phyloP scores from a whole-genome alignment of 2,797 vertebrate genomes.

The Chromis chromis region DNA sequence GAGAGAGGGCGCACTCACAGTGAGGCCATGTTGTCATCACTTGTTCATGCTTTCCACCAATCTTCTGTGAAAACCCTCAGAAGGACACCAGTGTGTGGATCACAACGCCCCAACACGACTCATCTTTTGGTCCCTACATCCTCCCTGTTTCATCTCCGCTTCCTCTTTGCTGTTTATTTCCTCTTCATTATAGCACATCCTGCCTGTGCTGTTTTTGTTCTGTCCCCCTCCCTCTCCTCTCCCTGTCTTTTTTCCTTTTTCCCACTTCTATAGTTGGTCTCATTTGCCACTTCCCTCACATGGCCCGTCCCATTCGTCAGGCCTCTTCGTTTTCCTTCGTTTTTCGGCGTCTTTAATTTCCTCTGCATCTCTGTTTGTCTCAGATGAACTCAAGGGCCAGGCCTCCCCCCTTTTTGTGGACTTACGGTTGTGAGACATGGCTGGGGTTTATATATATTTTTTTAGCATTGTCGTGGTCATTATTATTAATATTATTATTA shows the following conservation, averaged over 20 bases:
- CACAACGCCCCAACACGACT: conserved; percentile 77
- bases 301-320: conserved; percentile 59
- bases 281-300: conserved; percentile 39
- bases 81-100: conserved; percentile 76
- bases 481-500: conserved; percentile 69
- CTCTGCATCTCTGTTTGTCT: conserved; percentile 55
- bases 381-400: conserved; percentile 70
- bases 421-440: conserved; percentile 76
- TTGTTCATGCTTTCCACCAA: conserved; percentile 78
- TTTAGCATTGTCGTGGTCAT: conserved; percentile 79
- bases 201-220: conserved; percentile 59
- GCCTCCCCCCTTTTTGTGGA: conserved; percentile 73
- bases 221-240: not conserved
- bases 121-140: conserved; percentile 63
- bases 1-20: conserved; percentile 76
- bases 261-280: conserved; percentile 41
- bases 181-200: conserved; percentile 70
- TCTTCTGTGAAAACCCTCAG: conserved; percentile 72
- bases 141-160: conserved; percentile 58
- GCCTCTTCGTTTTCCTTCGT: conserved; percentile 55
- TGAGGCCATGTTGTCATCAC: conserved; percentile 81
- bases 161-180: conserved; percentile 67
- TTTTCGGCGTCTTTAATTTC: conserved; percentile 46
- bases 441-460: conserved; percentile 77
- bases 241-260: not conserved